These are phyloP conservation scores for Cossypha heuglini DNA, from an alignment of 2,797 vertebrate genomes.

Conservation along the genomic window DNA sequence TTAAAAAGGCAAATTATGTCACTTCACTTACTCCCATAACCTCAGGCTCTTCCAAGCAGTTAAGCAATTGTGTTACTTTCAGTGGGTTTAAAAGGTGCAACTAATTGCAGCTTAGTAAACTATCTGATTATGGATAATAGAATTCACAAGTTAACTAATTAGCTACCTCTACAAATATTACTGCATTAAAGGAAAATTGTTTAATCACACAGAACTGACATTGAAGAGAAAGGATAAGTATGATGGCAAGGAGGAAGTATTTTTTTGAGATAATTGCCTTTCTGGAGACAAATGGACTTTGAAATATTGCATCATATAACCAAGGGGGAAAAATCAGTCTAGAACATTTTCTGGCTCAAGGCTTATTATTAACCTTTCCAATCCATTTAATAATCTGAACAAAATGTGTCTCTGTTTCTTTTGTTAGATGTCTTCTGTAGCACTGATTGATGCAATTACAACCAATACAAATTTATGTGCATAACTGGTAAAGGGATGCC, in stretches of 20 bases:
- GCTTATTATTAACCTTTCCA: not conserved
- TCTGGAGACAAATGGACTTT: not conserved
- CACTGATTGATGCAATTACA: not conserved
- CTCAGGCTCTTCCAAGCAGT: not conserved
- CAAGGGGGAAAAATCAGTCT: accelerated
- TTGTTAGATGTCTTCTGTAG: not conserved
- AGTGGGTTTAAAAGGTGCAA: not conserved
- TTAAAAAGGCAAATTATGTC: not conserved
- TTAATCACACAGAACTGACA: not conserved
- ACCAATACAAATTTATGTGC: not conserved
- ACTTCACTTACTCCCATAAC: not conserved
- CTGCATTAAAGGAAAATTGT: not conserved
- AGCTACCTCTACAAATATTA: not conserved
- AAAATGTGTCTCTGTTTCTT: not conserved
- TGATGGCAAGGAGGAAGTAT: not conserved
- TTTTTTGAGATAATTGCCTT: not conserved
- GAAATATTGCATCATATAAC: not conserved
- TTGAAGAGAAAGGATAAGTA: not conserved
- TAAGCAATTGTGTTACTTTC: not conserved
- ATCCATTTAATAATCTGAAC: not conserved
- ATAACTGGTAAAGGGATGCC: not conserved
- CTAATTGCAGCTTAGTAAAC: constrained; percentile 7
- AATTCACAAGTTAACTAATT: not conserved
- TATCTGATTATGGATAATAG: not conserved
- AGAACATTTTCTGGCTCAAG: not conserved